phyloP scores from a whole-genome alignment of 2,888 invertebrate genomes.

The Exocentrus adspersus region DNA sequence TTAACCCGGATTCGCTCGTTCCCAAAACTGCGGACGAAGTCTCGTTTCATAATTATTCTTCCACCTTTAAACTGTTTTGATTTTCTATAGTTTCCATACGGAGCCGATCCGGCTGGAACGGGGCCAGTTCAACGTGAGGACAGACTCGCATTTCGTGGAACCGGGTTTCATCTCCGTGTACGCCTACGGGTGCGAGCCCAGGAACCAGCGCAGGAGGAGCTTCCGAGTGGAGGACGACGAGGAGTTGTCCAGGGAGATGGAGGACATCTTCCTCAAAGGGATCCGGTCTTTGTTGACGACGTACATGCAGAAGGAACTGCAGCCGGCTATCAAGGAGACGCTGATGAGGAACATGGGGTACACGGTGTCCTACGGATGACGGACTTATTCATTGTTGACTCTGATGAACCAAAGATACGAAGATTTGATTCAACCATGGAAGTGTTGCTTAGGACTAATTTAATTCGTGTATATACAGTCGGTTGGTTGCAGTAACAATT shows the following conservation, averaged over 20 bases:
- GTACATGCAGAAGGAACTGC: conserved; percentile 85
- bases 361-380: conserved; percentile 81
- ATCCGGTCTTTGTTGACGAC: conserved; percentile 80
- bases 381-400: conserved; percentile 1
- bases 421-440: no score
- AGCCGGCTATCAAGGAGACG: conserved; percentile 87
- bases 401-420: no score
- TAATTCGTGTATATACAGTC: no score
- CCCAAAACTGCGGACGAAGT: neutral
- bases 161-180: conserved; percentile 88
- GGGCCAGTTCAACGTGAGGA: conserved; percentile 78
- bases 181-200: conserved; percentile 80
- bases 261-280: conserved; percentile 84
- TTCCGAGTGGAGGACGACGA: conserved; percentile 62
- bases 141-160: conserved; percentile 85
- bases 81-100: conserved; percentile 76
- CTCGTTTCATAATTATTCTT: neutral
- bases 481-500: no score
- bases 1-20: conserved; percentile 1
- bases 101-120: conserved; percentile 75
- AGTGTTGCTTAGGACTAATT: no score
- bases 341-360: conserved; percentile 89
- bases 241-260: conserved; percentile 82
- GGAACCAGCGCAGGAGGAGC: conserved; percentile 54
- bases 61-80: no score